Base-by-base conservation (phyloP, 2,888 invertebrate genomes). In the Drosophila falleni region DNA sequence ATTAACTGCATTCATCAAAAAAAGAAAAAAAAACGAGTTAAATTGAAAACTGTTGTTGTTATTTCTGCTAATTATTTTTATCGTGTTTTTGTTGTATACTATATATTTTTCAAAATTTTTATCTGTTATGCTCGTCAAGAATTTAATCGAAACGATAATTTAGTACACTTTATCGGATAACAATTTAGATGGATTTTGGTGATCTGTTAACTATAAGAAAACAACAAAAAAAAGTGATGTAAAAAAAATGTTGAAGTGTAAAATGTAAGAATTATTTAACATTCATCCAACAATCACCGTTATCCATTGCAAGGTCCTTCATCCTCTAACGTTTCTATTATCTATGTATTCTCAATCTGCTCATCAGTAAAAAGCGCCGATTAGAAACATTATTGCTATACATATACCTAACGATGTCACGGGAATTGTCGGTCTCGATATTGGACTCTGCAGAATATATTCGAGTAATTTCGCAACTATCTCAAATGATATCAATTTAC, bases 261-360 rank as follows among this genome's bases (percentile, higher is more conserved):
- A 50, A 62, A 39, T 26, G n/a, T 44, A 19, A 56, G 13, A 70
- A 51, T 9, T 33, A 44, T 16, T 35, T n/a, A 70, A 70, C 39
- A 46, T 35, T 51, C 55, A 16, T 54, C 26, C 37, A 39, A 35
- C 16, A 16, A 56, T 46, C 37, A 58, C 47, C 47, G 9, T 58
- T 37, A 16, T 58, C 58, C 26, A 35, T 50, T 41, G 59, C 39
- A 50, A 33, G 53, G 53, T 53, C 51, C 15, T 26, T 19, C 23
- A 37, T 47, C 37, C 16, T 16, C 26, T 15, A 15, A 37, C n/a
- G 8, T 26, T 50, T 26, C n/a, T 15, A n/a, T 13, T 23, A 13
- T 23, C 13, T n/a, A 19, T 19, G n/a, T n/a, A 39, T 15, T 2
- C 3, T 13, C 29, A 29, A 29, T 8, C 5, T 29, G 29, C 8